Evolutionary conservation across 2,113 vertebrate genomes (phyloP), one percentile per base, ranked within the genome.

Genomic region (Lucifuga dentata): DNA sequence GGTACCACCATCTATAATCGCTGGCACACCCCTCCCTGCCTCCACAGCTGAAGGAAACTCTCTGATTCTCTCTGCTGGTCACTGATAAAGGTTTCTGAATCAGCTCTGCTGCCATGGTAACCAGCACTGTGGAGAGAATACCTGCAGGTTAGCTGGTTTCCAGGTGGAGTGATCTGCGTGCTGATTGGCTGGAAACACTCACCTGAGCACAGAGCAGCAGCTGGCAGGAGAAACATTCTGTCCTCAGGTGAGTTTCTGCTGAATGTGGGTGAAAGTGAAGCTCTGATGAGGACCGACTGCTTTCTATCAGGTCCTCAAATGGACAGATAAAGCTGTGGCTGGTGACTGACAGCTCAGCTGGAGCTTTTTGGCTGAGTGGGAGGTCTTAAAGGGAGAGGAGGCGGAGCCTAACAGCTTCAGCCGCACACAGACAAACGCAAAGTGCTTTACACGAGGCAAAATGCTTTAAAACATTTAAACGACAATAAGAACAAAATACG

Each of bases 181-280:
- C 67, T 52, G 46, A 61, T 52, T 61, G 55, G 46, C 38, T 60
- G 56, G 44, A 70, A 61, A 59, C 55, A 43, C 53, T 59, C 66
- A 69, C 67, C 55, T 69, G 46, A 60, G 58, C 68, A 62, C 57
- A 76, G 66, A 76, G 72, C 72, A 51, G 58, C 73, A 38, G 65
- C 64, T 23, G 67, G 73, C 58, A 76, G 59, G 65, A 69, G 11
- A 58, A 44, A 50, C 73, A 76, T 76, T 11, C 2, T 63, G 65
- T 45, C 23, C 57, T 21, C 49, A 5, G 63, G 9, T 43, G 49
- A 59, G 45, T 74, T 55, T 73, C 70, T 59, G 61, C 53, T 41
- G 61, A 65, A 66, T 38, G 60, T 51, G 70, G 26, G 57, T 33
- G 62, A 48, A 68, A 76, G 64, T 76, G 64, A 41, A 10, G 55